Percentiles rank a stretch among this genome's conserved stretches.
These are phyloP conservation scores for Pristionchus fissidentatus DNA, from an alignment of 2,888 invertebrate species.

Conservation along the genomic window DNA sequence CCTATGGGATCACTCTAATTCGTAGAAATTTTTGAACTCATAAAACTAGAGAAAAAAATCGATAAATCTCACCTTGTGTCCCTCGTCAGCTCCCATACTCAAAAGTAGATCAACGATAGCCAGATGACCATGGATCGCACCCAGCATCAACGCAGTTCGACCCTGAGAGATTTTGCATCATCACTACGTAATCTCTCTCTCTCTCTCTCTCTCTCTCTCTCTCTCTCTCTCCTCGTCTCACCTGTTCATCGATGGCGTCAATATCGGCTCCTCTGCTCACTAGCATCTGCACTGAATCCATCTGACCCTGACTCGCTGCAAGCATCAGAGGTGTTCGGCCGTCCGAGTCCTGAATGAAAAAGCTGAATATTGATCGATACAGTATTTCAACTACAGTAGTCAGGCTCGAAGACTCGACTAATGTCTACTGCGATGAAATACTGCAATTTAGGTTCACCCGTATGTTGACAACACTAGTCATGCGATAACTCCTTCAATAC, in stretches of 20 bases:
- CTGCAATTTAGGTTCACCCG: too few relatives aligned
- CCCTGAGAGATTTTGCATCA: too few relatives aligned
- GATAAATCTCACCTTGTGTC: constrained; percentile 55
- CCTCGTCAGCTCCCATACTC: constrained; percentile 62
- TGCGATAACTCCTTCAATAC: background rate
- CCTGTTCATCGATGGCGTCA: constrained; percentile 60
- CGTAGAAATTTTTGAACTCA: background rate
- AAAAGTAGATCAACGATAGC: constrained; percentile 59
- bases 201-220: background rate
- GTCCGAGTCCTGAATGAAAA: constrained; percentile 60
- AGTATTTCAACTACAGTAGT: background rate
- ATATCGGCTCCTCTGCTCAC: constrained; percentile 58
- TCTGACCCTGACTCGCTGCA: constrained; percentile 64
- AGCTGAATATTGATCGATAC: background rate
- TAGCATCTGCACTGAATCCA: constrained; percentile 56
- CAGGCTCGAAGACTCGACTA: too few relatives aligned
- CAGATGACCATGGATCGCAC: constrained; percentile 62
- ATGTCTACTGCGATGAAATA: too few relatives aligned
- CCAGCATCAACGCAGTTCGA: constrained; percentile 63
- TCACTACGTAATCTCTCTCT: background rate
- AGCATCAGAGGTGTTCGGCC: constrained; percentile 66
- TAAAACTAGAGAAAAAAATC: too few relatives aligned
- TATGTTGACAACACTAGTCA: background rate
- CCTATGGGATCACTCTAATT: constrained; percentile 20
- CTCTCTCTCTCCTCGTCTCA: background rate